phyloP scores from a whole-genome alignment of 1,140 invertebrate species.

The Drosophila repletoides region DNA sequence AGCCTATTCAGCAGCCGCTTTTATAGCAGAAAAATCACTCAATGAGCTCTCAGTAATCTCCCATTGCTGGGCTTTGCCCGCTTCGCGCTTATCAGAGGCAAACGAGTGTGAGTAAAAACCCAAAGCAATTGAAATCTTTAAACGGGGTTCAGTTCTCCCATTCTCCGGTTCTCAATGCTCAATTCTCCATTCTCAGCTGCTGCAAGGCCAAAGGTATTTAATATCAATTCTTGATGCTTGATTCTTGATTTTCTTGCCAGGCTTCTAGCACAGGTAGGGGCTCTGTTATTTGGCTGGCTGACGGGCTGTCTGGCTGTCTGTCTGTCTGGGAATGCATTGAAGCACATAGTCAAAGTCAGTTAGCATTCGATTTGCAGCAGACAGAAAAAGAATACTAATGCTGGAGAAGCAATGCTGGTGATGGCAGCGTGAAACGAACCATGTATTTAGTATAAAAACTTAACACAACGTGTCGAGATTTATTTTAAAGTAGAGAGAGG shows the following conservation, averaged over 20 bases:
- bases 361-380: conserved; percentile 9
- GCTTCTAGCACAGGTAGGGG: neutral
- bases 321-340: conserved; percentile 29
- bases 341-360: conserved; percentile 38
- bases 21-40: conserved; percentile 16
- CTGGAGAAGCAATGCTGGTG: too few species aligned
- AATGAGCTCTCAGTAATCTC: neutral
- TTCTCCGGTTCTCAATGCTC: neutral
- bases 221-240: neutral
- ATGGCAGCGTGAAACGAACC: too few species aligned
- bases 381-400: neutral
- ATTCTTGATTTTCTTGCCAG: too few species aligned
- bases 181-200: too few species aligned
- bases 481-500: too few species aligned
- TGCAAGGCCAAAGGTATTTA: too few species aligned
- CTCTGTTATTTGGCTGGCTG: neutral
- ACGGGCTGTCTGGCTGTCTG: too few species aligned
- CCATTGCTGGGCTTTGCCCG: conserved; percentile 28
- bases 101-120: conserved; percentile 23
- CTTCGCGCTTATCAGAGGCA: neutral
- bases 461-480: too few species aligned
- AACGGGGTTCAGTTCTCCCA: neutral
- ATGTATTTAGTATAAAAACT: too few species aligned
- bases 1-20: conserved; percentile 1
- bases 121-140: conserved; percentile 22